Percentiles rank a stretch among this genome's conserved stretches.
Evolutionary conservation across 2,797 vertebrate species (phyloP).

Genomic region (Spinibarbus caldwelli): DNA sequence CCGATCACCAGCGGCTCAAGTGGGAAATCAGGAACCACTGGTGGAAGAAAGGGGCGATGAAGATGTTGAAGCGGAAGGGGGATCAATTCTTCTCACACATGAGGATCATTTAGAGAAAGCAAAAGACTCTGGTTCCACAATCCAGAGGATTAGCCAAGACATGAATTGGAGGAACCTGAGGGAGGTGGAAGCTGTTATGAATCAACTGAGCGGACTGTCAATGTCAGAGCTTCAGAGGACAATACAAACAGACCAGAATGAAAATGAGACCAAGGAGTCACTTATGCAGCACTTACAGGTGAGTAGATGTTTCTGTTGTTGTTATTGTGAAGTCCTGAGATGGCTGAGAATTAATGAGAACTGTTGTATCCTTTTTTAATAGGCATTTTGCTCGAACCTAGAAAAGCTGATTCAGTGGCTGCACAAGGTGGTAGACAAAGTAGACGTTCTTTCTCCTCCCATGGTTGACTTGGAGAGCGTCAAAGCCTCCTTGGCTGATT

Average conservation of each 20-base stretch:
- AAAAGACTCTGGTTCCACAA: conserved; percentile 31
- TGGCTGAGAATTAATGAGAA: not conserved
- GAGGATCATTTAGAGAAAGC: conserved; percentile 37
- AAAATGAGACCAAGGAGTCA: conserved; percentile 68
- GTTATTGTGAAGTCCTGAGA: not conserved
- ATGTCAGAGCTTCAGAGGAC: conserved; percentile 52
- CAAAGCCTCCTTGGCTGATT: conserved; percentile 81
- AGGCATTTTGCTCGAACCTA: conserved; percentile 90
- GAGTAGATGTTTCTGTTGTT: conserved; percentile 50
- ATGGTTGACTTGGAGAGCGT: conserved; percentile 69
- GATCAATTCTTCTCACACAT: conserved; percentile 18
- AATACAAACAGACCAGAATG: conserved; percentile 52
- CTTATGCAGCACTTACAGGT: conserved; percentile 88
- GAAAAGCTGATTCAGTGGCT: conserved; percentile 88
- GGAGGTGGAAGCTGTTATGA: conserved; percentile 65
- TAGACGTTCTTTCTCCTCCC: conserved; percentile 73
- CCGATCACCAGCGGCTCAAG: conserved; percentile 25
- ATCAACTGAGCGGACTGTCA: conserved; percentile 61
- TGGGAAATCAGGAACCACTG: conserved; percentile 16
- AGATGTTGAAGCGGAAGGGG: conserved; percentile 1
- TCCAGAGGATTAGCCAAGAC: conserved; percentile 49
- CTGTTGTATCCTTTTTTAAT: conserved; percentile 37
- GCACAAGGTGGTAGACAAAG: conserved; percentile 74
- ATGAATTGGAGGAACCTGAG: conserved; percentile 54
- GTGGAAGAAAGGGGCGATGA: conserved; percentile 33